Evolutionary conservation across 2,797 vertebrate genomes (phyloP).

Genomic region (Phylloscopus collybita): DNA sequence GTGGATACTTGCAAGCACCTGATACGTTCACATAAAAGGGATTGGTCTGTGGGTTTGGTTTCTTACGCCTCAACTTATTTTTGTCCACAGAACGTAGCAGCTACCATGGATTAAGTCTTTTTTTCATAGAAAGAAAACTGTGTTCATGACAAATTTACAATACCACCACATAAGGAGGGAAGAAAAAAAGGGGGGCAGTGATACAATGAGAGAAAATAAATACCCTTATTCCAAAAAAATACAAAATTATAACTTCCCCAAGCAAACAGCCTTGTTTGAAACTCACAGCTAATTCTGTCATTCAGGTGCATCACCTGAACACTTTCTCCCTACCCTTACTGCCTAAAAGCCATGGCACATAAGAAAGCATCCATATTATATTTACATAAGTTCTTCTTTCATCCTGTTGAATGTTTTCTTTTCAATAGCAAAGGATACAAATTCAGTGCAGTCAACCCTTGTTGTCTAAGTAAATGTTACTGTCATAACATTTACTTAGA

Average conservation of each 20-base stretch:
- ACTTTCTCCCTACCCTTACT: background rate
- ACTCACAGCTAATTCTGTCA: background rate
- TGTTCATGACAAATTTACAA: background rate
- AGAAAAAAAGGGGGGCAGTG: fast-evolving
- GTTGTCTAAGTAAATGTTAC: background rate
- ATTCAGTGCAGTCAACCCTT: background rate
- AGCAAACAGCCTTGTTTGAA: background rate
- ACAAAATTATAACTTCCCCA: background rate
- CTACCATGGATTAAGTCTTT: background rate
- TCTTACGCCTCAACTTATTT: background rate
- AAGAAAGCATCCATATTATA: background rate
- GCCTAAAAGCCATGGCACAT: background rate
- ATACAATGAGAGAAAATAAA: background rate
- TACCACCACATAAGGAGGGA: fast-evolving
- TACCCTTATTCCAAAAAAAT: background rate
- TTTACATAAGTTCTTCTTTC: background rate
- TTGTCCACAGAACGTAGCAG: background rate
- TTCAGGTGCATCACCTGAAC: background rate
- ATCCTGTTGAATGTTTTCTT: background rate
- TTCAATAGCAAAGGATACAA: background rate
- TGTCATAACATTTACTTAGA: background rate
- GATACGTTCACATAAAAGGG: background rate
- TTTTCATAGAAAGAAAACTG: background rate
- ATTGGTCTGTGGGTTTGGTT: background rate
- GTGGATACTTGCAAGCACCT: background rate